Evolutionary conservation across 2,888 invertebrate species (phyloP), one percentile per base, ranked within the genome.

Genomic region (Leucozona laternaria): DNA sequence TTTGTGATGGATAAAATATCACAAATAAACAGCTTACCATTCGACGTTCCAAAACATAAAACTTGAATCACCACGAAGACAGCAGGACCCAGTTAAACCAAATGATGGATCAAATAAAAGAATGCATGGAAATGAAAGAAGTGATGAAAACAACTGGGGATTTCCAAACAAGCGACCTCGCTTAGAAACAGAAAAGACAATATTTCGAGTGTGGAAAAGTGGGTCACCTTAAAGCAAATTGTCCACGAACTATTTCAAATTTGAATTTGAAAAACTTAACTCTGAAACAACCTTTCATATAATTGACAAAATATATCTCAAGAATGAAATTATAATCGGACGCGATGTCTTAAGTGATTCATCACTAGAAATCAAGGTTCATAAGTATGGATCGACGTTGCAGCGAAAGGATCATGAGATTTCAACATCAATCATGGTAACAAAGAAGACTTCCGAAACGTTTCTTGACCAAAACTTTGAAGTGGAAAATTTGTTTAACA

Each of bases 191-290:
- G 28, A 28, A 28, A 28, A 28, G 4, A 28, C n/a, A 28, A 4
- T 28, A 6, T 6, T 28, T 28, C 6, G 28, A 28, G 28, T 28
- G 28, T 28, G 28, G 28, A n/a, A n/a, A 28, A 28, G 5, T 6
- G 6, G 28, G 28, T 28, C 28, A 28, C 6, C 28, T 28, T 4
- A 28, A 28, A 28, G 28, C 28, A 6, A 4, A 28, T 28, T 28
- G 28, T 6, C 28, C 28, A 28, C 2, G 2, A 28, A 4, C 6
- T 5, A 6, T 28, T 28, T 50, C 11, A 10, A 50, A 2, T 34
- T 57, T 57, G 34, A 57, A 57, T 57, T 57, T 17, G 57, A 57
- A 34, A 57, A 57, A 10, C 57, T 57, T 17, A 57, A 34, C 10
- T 34, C 17, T 2, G 34, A 17, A 17, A 17, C 34, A 17, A 57